A percentile compares a stretch with the other conserved stretches of the same genome.
These are phyloP conservation scores for Heteractis magnifica DNA, from an alignment of 92 coral and sea anemone genomes.

Conservation along the genomic window DNA sequence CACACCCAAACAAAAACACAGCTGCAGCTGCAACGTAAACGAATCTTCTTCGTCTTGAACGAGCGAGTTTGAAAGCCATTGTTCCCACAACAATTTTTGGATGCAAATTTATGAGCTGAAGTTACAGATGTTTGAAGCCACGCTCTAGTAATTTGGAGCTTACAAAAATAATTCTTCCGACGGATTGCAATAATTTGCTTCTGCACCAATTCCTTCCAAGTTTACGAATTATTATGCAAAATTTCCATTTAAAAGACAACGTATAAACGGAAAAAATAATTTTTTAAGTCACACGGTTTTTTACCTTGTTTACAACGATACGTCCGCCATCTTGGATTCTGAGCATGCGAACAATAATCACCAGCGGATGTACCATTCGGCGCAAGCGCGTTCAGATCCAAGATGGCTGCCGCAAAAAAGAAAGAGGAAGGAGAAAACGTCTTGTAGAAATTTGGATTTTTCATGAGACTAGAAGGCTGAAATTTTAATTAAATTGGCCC, in stretches of 20 bases:
- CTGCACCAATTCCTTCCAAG: neutral
- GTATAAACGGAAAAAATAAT: neutral
- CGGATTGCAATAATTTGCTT: neutral
- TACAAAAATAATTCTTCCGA: neutral
- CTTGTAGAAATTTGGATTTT: neutral
- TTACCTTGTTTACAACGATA: neutral
- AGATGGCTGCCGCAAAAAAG: slow-evolving; percentile 22
- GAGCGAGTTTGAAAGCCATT: neutral
- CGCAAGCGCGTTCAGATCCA: slow-evolving; percentile 20
- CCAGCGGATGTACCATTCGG: slow-evolving; percentile 1
- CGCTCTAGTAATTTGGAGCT: neutral
- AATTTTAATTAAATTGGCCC: neutral
- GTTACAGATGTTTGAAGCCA: neutral
- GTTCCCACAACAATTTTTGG: neutral
- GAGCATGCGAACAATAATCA: slow-evolving; percentile 7
- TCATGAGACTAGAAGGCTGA: neutral
- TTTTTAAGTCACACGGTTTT: neutral
- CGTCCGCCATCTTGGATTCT: slow-evolving; percentile 22
- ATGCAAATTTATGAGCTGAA: neutral
- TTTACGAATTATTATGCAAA: neutral
- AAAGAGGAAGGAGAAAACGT: neutral
- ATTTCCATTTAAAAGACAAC: neutral
- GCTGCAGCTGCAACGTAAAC: slow-evolving; percentile 26
- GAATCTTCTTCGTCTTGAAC: slow-evolving; percentile 35
- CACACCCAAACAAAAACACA: slow-evolving; percentile 49